Base-by-base conservation (phyloP, 2,113 vertebrate genomes). In the Erythrolamprus reginae region DNA sequence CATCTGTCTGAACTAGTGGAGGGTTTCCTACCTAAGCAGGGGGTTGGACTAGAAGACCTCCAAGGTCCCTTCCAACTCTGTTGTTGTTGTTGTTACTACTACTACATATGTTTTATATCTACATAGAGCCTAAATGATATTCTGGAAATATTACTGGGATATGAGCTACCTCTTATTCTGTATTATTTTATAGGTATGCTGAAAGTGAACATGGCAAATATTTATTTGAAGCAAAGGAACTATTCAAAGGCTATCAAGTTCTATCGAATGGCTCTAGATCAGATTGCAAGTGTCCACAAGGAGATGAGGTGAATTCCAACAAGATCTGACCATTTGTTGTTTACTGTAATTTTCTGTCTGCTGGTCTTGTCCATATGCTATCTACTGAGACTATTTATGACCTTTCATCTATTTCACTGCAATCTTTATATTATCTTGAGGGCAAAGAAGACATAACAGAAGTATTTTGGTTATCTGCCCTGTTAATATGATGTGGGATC, bases 181-280 rank as follows among this genome's bases (percentile, higher is more conserved):
- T 82, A 42, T 93, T 90, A 88, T 92, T 95, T 86, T 93, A 84
- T 94, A 99, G 99, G 99, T 51, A 97, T 97, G 38, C 94, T 99
- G 90, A 99, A 99, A 95, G 98, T 99, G 89, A 99, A 99, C 96
- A 99, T 99, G 98, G 99, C 97, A 96, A 99, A 99, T 95, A 99
- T 99, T 93, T 99, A 98, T 93, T 97, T 99, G 93, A 99, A 99
- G 92, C 99, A 99, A 95, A 98, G 97, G 92, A 99, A 99, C 96
- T 99, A 98, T 95, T 98, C 98, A 65, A 99, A 98, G 95, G 98
- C 99, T 56, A 98, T 99, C 92, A 99, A 99, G 94, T 98, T 99
- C 96, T 99, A 99, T 95, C 98, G 98, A 58, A 99, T 99, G 99
- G 99, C 99, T 15, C 96, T 99, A 93, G 99, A 99, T 95, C 99